Evolutionary conservation across 2,888 invertebrate species (phyloP), one percentile per base, ranked within the genome.

Genomic region (Osmoderma eremita): DNA sequence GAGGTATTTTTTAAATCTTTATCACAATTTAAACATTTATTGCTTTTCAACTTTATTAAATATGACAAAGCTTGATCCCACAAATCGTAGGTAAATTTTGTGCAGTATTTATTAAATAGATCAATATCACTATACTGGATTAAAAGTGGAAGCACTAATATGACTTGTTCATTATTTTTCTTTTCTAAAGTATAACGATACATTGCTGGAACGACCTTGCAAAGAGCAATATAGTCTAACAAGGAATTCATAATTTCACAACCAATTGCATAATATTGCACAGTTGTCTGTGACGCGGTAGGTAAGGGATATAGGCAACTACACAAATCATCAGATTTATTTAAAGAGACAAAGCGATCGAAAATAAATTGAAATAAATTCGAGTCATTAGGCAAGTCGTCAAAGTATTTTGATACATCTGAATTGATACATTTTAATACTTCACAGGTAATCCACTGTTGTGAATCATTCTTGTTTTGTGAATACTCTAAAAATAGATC

Each of bases 1-100:
- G 80, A 83, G 0, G 84, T 83, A 0, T 82, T 82, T 51, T 84
- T 80, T 69, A 85, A 79, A 24, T 81, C 77, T 65, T 83, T 84
- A 2, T 85, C 85, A 75, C 91, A 91, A 78, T 88, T 88, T 45
- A 90, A 78, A 78, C 91, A 91, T 20, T 82, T 82, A 53, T 86
- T 86, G 0, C 83, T 83, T 70, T 86, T 85, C 62, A 89, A 79
- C 12, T 85, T 87, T 0, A 86, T 84, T 39, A 87, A 84, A n/a
- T 86, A 78, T 65, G 85, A 82, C 1, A 87, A 79, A 0, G 86
- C 81, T 63, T 85, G 80, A 58, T 86, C 86, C 89, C 90, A 90
- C 0, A 84, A 84, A 51, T 88, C 85, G 51, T 85, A 79, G 0
- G 87, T 86, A 61, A 90, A 84, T 65, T 84, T 83, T 0, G 84